Evolutionary conservation across 2,113 vertebrate genomes (phyloP).

Genomic region (Vulpes vulpes): DNA sequence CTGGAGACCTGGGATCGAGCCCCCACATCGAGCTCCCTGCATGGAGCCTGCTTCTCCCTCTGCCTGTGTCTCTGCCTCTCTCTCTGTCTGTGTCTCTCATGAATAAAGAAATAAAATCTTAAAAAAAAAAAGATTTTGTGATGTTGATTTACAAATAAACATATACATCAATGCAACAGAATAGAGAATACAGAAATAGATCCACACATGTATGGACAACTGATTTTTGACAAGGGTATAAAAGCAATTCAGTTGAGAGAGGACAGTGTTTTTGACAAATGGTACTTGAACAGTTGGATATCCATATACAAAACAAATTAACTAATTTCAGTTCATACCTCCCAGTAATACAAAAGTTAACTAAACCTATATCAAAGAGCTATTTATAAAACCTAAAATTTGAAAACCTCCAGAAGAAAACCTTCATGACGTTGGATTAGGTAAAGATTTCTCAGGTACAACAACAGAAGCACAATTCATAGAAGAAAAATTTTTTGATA

Average conservation of each 20-base stretch:
- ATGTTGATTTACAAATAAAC: not conserved
- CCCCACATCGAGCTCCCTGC: too few relatives aligned
- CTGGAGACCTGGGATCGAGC: too few relatives aligned
- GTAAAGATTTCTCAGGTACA: conserved; percentile 11
- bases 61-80: too few relatives aligned
- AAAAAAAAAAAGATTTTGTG: not conserved
- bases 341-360: not conserved
- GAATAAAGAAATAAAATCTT: too few relatives aligned
- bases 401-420: not conserved
- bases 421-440: not conserved
- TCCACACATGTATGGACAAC: not conserved
- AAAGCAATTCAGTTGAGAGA: not conserved
- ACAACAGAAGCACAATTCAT: not conserved
- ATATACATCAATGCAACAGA: not conserved
- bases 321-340: not conserved
- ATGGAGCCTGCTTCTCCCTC: too few relatives aligned
- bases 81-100: too few relatives aligned
- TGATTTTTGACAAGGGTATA: not conserved
- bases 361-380: not conserved
- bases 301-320: not conserved
- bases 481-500: not conserved
- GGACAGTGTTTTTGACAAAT: not conserved
- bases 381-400: conserved; percentile 28
- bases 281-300: not conserved
- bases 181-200: not conserved